These are phyloP conservation scores for Eristalinus aeneus DNA, from an alignment of 2,888 invertebrate species.

Conservation along the genomic window DNA sequence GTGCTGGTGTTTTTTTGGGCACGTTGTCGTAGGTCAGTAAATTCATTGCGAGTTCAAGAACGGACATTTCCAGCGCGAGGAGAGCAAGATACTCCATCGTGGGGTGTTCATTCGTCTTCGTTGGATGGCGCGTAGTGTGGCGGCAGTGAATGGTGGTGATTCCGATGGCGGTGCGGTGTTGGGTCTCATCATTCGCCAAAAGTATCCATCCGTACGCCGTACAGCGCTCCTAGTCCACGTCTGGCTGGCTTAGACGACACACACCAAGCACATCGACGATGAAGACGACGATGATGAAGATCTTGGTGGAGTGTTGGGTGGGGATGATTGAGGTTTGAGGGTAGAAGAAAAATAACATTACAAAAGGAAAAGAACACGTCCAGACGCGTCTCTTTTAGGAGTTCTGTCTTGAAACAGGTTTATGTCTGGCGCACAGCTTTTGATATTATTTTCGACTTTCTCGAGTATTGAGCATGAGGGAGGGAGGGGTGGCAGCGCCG, in stretches of 20 bases:
- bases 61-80: constrained; percentile 57
- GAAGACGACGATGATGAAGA: constrained; percentile 39
- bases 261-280: background rate
- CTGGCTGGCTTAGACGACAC: constrained; percentile 57
- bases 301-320: background rate
- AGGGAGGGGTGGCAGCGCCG: background rate
- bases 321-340: background rate
- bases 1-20: constrained; percentile 46
- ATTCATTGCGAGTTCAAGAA: constrained; percentile 69
- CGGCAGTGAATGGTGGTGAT: constrained; percentile 40
- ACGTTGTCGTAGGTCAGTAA: constrained; percentile 71
- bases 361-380: constrained; percentile 44
- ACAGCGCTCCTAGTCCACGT: constrained; percentile 14
- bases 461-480: background rate
- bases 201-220: constrained; percentile 18
- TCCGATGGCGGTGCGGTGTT: constrained; percentile 27
- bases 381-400: constrained; percentile 58
- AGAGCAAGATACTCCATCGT: constrained; percentile 53
- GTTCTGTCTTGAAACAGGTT: constrained; percentile 60
- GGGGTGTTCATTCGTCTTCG: constrained; percentile 21
- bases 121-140: background rate
- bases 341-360: background rate
- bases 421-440: constrained; percentile 63
- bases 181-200: constrained; percentile 53
- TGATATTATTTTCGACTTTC: constrained; percentile 44